Conservation (phyloP, 2,797 vertebrate species). For the Mareca penelope region DNA sequence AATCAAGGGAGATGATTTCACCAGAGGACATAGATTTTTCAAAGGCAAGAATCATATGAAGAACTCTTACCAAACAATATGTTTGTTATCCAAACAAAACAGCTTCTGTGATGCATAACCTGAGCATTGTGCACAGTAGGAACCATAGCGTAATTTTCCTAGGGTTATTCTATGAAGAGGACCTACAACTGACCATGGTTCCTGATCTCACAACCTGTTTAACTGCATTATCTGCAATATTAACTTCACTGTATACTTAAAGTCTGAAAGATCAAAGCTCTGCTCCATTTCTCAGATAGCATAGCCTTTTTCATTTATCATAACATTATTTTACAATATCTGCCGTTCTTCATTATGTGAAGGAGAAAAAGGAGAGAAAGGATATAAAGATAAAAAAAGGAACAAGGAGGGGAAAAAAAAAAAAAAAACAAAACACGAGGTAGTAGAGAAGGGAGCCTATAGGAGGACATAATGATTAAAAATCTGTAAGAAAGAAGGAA, state of each 20-base stretch:
- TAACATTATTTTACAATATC: background rate
- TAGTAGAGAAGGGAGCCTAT: background rate
- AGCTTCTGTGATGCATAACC: background rate
- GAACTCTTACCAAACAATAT: background rate
- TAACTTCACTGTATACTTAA: background rate
- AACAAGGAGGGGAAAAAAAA: background rate
- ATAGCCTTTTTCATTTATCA: background rate
- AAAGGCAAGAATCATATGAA: background rate
- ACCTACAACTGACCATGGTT: background rate
- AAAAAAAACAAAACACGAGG: background rate
- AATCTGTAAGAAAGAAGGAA: background rate
- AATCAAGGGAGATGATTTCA: background rate
- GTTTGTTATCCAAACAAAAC: background rate
- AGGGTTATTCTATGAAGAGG: background rate
- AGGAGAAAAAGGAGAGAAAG: background rate
- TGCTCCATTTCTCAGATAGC: background rate
- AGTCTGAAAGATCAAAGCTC: background rate
- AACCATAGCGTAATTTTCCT: background rate
- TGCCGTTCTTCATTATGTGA: background rate
- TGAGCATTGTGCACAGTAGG: background rate
- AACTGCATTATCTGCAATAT: background rate
- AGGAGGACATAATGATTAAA: background rate
- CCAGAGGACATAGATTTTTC: background rate
- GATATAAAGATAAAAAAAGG: background rate
- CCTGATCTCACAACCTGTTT: background rate